These are phyloP conservation scores for Thysanoteuthis rhombus DNA, from an alignment of 2,888 invertebrate species.

Conservation along the genomic window DNA sequence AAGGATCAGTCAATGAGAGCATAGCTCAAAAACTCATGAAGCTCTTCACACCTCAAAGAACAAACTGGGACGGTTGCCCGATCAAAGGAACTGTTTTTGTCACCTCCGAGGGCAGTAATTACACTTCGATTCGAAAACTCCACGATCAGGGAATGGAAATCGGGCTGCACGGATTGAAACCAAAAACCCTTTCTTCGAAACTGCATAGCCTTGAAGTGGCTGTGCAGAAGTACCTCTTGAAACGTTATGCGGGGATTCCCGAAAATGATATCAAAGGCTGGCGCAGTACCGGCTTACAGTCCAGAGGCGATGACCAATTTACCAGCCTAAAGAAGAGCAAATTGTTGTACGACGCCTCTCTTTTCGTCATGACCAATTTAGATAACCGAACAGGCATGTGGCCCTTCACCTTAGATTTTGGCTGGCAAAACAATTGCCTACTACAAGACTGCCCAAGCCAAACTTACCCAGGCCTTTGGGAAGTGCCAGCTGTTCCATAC, in stretches of 20 bases:
- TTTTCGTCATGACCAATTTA: slow-evolving; percentile 37
- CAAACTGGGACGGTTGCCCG: slow-evolving; percentile 50
- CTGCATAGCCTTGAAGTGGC: slow-evolving; percentile 37
- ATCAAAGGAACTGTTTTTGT: slow-evolving; percentile 49
- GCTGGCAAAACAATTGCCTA: slow-evolving; percentile 42
- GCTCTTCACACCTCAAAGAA: slow-evolving; percentile 41
- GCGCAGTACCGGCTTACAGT: slow-evolving; percentile 44
- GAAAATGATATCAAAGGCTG: slow-evolving; percentile 42
- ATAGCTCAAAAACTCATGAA: slow-evolving; percentile 43
- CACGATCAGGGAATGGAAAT: slow-evolving; percentile 45
- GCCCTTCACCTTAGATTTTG: slow-evolving; percentile 51
- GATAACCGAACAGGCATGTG: slow-evolving; percentile 40
- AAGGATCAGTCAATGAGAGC: slow-evolving; percentile 47
- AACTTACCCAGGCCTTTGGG: slow-evolving; percentile 46
- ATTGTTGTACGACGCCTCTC: slow-evolving; percentile 47
- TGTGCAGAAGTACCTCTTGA: slow-evolving; percentile 38
- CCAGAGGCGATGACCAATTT: slow-evolving; percentile 44
- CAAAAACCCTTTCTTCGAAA: slow-evolving; percentile 35
- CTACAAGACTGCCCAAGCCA: slow-evolving; percentile 39
- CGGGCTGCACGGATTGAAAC: slow-evolving; percentile 43
- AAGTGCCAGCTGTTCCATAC: slow-evolving; percentile 47
- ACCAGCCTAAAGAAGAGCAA: slow-evolving; percentile 40
- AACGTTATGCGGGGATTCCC: slow-evolving; percentile 35
- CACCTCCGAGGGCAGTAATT: slow-evolving; percentile 43
- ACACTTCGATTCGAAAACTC: slow-evolving; percentile 33